Evolutionary conservation across 2,113 vertebrate species (phyloP).

Genomic region (Alectura lathami): DNA sequence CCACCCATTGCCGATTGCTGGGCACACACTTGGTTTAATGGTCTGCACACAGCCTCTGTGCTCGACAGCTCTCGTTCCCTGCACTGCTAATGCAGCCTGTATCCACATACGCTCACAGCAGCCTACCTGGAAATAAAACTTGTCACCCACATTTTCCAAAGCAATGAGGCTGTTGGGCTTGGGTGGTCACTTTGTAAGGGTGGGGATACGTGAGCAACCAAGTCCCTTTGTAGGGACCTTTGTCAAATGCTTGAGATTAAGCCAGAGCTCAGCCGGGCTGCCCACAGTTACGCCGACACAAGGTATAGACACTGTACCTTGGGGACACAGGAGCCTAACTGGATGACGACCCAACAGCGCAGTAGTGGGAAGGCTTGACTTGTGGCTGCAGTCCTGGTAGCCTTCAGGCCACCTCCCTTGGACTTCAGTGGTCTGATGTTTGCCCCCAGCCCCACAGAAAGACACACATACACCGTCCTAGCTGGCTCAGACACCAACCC

Average conservation of each 20-base stretch:
- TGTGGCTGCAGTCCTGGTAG: neutral
- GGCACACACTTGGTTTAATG: neutral
- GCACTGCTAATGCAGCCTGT: accelerated
- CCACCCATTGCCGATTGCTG: accelerated
- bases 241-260: neutral
- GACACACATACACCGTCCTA: accelerated
- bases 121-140: neutral
- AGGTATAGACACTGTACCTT: neutral
- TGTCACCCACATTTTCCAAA: neutral
- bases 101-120: neutral
- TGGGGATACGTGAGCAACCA: accelerated
- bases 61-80: neutral
- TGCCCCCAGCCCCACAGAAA: neutral
- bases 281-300: accelerated
- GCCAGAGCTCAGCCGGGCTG: neutral
- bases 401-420: neutral
- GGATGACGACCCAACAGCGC: neutral
- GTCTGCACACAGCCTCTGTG: neutral
- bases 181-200: neutral
- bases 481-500: neutral
- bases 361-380: neutral
- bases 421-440: neutral
- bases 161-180: accelerated
- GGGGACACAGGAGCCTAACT: neutral
- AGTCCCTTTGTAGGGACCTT: neutral